Evolutionary conservation across 2,888 invertebrate genomes (phyloP).

Genomic region (Eledone cirrhosa): DNA sequence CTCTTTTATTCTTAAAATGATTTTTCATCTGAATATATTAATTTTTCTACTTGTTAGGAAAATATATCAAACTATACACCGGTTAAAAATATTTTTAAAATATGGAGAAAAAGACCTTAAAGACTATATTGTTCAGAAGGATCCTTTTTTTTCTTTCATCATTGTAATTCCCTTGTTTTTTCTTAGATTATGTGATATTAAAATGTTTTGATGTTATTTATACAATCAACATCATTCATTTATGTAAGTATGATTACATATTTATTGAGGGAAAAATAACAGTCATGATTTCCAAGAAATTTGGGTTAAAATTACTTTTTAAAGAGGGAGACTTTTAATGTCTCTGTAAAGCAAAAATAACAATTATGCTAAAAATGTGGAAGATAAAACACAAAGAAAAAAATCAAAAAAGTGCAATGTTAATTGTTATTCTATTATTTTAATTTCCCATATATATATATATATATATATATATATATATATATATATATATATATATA

Average conservation of each 20-base stretch:
- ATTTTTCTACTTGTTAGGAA: constrained; percentile 26
- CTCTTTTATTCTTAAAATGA: constrained; percentile 20
- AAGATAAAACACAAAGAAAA: background rate
- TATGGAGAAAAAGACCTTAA: background rate
- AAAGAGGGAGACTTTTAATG: constrained; percentile 21
- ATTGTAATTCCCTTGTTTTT: constrained; percentile 15
- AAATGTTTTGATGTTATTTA: constrained; percentile 16
- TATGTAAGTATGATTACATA: constrained; percentile 25
- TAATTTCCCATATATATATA: background rate
- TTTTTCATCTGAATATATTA: constrained; percentile 20
- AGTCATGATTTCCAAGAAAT: constrained; percentile 24
- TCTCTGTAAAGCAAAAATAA: constrained; percentile 12
- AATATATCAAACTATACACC: constrained; percentile 24
- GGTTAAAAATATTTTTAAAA: constrained; percentile 4
- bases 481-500: background rate
- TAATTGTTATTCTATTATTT: constrained; percentile 24
- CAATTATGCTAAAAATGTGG: constrained; percentile 14
- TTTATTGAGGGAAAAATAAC: constrained; percentile 23
- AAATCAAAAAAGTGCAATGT: background rate
- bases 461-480: background rate
- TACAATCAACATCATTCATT: constrained; percentile 24
- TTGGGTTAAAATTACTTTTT: constrained; percentile 24
- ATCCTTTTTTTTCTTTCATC: constrained; percentile 15
- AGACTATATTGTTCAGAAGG: constrained; percentile 17
- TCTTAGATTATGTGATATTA: constrained; percentile 26